phyloP scores from a whole-genome alignment of 2,888 invertebrate species.

The Drosophila monieri region DNA sequence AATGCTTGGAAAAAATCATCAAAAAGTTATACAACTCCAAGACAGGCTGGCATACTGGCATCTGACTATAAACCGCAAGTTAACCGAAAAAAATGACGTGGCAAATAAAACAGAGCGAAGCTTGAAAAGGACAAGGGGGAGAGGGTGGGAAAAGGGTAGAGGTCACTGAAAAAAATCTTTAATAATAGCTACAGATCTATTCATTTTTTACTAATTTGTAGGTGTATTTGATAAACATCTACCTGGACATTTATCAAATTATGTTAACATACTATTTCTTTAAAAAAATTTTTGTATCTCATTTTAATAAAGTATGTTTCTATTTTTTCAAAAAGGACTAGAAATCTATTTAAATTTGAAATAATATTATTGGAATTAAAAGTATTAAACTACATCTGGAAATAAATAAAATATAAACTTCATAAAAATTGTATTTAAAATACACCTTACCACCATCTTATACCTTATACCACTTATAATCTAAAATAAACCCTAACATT shows the following conservation, averaged over 20 bases:
- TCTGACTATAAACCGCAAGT: slow-evolving; percentile 64
- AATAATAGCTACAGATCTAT: background rate
- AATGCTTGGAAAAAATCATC: slow-evolving; percentile 50
- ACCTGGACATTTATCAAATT: no score
- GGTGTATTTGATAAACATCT: no score
- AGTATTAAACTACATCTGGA: no score
- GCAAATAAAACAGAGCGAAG: slow-evolving; percentile 73
- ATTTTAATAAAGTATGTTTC: no score
- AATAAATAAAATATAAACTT: no score
- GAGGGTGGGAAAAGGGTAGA: background rate
- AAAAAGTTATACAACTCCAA: slow-evolving; percentile 73
- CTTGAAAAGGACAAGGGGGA: slow-evolving; percentile 29
- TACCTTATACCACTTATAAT: background rate
- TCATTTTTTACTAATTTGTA: no score
- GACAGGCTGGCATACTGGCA: slow-evolving; percentile 42
- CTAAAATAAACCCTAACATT: background rate
- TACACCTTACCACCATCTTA: background rate
- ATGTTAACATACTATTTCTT: no score
- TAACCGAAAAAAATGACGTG: slow-evolving; percentile 71
- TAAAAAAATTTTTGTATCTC: no score
- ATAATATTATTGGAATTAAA: no score
- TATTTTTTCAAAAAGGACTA: no score
- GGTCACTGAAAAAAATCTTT: slow-evolving; percentile 2
- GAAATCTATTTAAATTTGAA: no score
- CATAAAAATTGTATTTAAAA: no score